Base-by-base conservation (phyloP, 2,888 invertebrate species). In the Apotomis turbidana region DNA sequence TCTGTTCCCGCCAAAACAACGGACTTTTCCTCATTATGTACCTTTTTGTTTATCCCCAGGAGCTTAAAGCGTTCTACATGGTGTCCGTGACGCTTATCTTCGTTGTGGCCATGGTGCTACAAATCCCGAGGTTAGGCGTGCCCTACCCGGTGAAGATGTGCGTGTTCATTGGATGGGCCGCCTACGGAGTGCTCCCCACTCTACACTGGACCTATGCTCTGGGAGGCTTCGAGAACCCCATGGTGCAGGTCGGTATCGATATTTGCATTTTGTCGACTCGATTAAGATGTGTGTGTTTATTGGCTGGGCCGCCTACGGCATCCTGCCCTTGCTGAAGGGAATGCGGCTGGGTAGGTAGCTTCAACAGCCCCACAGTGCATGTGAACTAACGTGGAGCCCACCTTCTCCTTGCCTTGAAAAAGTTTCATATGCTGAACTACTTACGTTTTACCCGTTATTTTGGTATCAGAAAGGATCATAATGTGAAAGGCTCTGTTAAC, bases 241-340 rank as follows among this genome's bases (percentile, higher is more conserved):
- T 98, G 91, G 98, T 99, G 55, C 94, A 95, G 91, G 97, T 97
- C 82, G 87, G 81, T 77, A 57, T 5, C 5, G 46, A 8, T 27
- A 27, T 27, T 27, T 27, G 27, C 27, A 27, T 27, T 27, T 27
- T 27, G 27, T 27, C 13, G 94, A 96, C 74, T 94, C 95, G 77
- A 94, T 96, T 44, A 97, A 97, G 89, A 95, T 98, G 91, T 91
- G 95, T 69, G 95, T 97, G 73, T 97, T 98, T 87, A 96, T 97
- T 73, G 95, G 95, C 6, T 98, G 98, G 97, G 97, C 97, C 4
- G 96, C 95, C 12, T 98, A 98, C 83, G 99, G 99, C 1, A 95
- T 99, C 4, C 93, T 98, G 77, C 99, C 99, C 2, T 97, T 98
- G 3, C 88, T 97, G 68, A 99, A 85, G 99, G 99, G 99, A 95